These are phyloP conservation scores for Augochlora pura DNA, from an alignment of 1,140 invertebrate species.

Conservation along the genomic window DNA sequence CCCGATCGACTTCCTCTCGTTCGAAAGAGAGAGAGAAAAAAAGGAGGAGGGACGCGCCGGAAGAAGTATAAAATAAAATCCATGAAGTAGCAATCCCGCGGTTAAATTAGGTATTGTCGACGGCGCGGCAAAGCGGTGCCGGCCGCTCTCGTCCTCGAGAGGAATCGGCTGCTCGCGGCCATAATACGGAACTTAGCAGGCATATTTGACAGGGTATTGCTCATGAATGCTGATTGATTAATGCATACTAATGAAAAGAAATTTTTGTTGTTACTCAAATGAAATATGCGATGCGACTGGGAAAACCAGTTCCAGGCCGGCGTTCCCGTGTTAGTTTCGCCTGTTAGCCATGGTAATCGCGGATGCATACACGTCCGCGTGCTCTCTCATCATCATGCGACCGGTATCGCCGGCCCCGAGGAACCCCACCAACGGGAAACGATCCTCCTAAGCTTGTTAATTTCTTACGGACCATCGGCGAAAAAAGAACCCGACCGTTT, in stretches of 20 bases:
- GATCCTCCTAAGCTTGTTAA: slow-evolving; percentile 13
- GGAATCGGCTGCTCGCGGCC: not conserved
- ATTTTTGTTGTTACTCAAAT: slow-evolving; percentile 58
- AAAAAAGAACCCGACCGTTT: slow-evolving; percentile 27
- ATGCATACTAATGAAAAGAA: slow-evolving; percentile 56
- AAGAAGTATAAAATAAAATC: slow-evolving; percentile 6
- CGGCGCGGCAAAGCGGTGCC: slow-evolving; percentile 8
- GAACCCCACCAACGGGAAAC: not conserved
- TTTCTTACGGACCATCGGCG: not conserved
- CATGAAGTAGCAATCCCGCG: slow-evolving; percentile 31
- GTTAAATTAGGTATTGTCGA: slow-evolving; percentile 39
- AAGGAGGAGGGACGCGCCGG: too few species aligned
- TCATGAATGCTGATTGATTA: slow-evolving; percentile 53
- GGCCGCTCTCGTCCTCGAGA: too few species aligned
- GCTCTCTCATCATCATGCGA: slow-evolving; percentile 31
- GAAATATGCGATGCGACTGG: slow-evolving; percentile 59
- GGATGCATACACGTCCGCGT: slow-evolving; percentile 20
- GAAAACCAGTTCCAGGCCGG: slow-evolving; percentile 64
- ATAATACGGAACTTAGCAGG: slow-evolving; percentile 34
- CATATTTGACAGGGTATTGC: slow-evolving; percentile 41
- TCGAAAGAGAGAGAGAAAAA: too few species aligned
- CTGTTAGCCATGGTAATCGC: slow-evolving; percentile 48
- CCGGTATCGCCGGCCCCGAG: slow-evolving; percentile 6
- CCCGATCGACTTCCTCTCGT: not conserved
- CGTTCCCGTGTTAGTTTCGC: slow-evolving; percentile 54